phyloP scores from a whole-genome alignment of 1,140 invertebrate genomes.

The Cotesia typhae region DNA sequence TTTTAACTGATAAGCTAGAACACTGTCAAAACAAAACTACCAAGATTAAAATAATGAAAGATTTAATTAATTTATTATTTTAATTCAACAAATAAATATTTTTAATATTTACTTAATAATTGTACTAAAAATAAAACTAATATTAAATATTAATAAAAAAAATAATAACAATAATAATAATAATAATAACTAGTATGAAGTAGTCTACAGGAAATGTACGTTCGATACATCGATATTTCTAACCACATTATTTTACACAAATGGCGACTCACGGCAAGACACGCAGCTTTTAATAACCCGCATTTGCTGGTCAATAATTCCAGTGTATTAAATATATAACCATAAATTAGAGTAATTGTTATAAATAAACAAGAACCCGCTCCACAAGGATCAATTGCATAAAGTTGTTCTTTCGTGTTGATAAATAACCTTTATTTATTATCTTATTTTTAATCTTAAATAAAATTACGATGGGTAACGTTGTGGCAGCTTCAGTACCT shows the following conservation, averaged over 20 bases:
- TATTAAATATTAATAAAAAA: no score
- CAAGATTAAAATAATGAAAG: no score
- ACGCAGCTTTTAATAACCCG: constrained; percentile 53
- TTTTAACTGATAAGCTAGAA: no score
- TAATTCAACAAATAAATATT: no score
- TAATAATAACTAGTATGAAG: no score
- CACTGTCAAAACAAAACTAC: no score
- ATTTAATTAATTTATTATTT: no score
- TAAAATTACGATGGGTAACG: constrained; percentile 69
- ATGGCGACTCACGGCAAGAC: constrained; percentile 54
- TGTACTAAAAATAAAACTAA: no score
- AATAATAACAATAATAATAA: background rate
- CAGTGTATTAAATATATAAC: constrained; percentile 31
- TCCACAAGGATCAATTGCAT: no score
- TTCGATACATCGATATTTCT: no score
- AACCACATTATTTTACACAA: constrained; percentile 44
- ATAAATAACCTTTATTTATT: constrained; percentile 6
- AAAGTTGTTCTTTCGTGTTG: background rate
- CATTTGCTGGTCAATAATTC: constrained; percentile 12
- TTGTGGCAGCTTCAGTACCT: constrained; percentile 68
- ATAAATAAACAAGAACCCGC: constrained; percentile 24
- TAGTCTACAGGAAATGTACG: no score
- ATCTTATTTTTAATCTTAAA: background rate
- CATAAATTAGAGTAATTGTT: background rate
- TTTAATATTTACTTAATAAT: background rate